These are phyloP conservation scores for Girardinichthys multiradiatus DNA, from an alignment of 2,113 vertebrate genomes.

Conservation along the genomic window DNA sequence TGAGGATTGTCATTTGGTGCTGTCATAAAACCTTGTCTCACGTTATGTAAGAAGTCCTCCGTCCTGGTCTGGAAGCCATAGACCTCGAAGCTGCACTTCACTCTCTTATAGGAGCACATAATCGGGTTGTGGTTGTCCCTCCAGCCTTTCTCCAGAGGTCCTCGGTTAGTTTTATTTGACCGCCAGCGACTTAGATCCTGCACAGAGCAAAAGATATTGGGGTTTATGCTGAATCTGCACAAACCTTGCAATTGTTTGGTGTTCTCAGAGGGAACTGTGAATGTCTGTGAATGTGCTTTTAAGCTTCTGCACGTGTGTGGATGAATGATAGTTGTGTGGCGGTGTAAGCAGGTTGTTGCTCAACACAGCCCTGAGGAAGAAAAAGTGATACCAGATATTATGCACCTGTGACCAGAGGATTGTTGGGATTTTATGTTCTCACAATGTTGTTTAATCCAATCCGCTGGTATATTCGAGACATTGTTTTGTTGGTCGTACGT, in stretches of 20 bases:
- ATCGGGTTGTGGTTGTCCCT: constrained; percentile 72
- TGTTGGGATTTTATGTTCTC: constrained; percentile 22
- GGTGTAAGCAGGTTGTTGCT: constrained; percentile 45
- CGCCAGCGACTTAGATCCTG: constrained; percentile 82
- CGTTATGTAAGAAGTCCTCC: constrained; percentile 83
- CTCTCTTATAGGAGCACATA: constrained; percentile 87
- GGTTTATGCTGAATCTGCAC: constrained; percentile 59
- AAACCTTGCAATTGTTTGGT: constrained; percentile 18
- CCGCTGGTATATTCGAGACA: neutral
- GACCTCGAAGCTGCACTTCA: constrained; percentile 84
- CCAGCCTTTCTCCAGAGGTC: constrained; percentile 82
- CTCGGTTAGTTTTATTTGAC: constrained; percentile 80
- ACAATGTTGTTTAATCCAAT: constrained; percentile 10
- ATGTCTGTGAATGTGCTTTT: constrained; percentile 2
- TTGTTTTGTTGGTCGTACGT: neutral
- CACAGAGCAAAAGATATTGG: constrained; percentile 45
- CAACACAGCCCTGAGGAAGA: constrained; percentile 22
- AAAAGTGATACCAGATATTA: constrained; percentile 38
- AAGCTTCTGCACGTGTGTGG: constrained; percentile 13
- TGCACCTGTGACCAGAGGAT: constrained; percentile 29
- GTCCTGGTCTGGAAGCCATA: constrained; percentile 83
- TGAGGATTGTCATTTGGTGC: constrained; percentile 3
- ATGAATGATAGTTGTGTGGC: constrained; percentile 28
- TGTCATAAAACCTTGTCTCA: constrained; percentile 41
- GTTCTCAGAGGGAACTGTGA: constrained; percentile 4